Evolutionary conservation across 2,888 invertebrate genomes (phyloP).

Genomic region (Deilephila porcellus): DNA sequence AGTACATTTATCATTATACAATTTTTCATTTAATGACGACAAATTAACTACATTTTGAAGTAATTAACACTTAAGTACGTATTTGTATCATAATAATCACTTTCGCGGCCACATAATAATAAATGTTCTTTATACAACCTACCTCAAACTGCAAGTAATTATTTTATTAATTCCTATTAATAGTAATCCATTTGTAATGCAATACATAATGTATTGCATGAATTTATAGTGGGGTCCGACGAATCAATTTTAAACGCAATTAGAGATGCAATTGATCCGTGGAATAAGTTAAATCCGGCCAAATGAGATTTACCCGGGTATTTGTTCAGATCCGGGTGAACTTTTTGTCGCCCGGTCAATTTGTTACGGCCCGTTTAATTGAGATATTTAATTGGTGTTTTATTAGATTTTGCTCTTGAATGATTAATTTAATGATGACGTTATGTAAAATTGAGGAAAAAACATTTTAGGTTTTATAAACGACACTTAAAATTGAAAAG

Average conservation of each 20-base stretch:
- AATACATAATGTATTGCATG: conserved; percentile 34
- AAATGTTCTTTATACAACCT: no score
- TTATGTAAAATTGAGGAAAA: no score
- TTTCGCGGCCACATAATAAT: no score
- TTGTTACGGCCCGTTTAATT: not conserved
- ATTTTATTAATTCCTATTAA: not conserved
- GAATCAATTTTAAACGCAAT: conserved; percentile 51
- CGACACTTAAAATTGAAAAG: no score
- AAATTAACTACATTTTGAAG: no score
- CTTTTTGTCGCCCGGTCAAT: conserved; percentile 23
- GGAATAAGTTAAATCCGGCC: conserved; percentile 41
- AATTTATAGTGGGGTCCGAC: conserved; percentile 37
- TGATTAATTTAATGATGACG: not conserved
- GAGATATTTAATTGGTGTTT: conserved; percentile 1
- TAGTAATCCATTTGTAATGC: not conserved
- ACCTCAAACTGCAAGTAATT: no score
- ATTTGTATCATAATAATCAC: no score
- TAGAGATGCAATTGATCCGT: conserved; percentile 46
- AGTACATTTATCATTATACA: no score
- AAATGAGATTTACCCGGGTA: conserved; percentile 39
- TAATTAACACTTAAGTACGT: no score
- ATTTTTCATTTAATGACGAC: no score
- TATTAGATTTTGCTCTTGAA: not conserved
- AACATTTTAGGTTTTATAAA: no score
- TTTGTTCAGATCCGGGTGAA: conserved; percentile 27